Base-by-base conservation (phyloP, 2,797 vertebrate genomes). In the Pseudopleuronectes americanus region DNA sequence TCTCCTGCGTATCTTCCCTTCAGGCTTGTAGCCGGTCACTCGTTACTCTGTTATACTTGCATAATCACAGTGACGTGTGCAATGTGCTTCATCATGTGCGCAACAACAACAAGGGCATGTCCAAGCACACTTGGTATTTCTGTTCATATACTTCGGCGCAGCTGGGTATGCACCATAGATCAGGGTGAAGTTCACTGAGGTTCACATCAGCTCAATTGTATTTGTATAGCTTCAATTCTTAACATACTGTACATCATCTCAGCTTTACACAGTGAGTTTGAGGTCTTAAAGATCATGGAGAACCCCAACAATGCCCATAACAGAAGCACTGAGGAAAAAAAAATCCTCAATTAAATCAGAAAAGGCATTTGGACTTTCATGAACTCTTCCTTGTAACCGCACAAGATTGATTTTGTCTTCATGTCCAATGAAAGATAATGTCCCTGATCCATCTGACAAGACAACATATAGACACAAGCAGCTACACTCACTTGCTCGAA, bases 51-150 rank as follows among this genome's bases (percentile, higher is more conserved):
- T 43, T 66, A 26, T 10, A 14, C 38, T 33, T 64, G 36, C 38
- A 62, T 28, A 62, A 45, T 63, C 55, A 17, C 63, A 54, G 6
- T 62, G 53, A 51, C 31, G 6, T 28, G 33, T 63, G 33, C 47
- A 65, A 55, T 66, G 19, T 3, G 16, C 22, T 22, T 16, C 16
- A 43, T 51, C 26, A 19, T 47, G 12, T 9, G 21, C 3, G 4
- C 58, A 24, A 53, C n/a, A 72, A 52, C 48, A 68, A 52, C 58
- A 53, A 12, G 28, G 36, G 16, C 61, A 47, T 61, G 56, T 52
- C 22, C 19, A 21, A 78, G 31, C 62, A 56, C 28, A 58, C 28
- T 38, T 48, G 26, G 0, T 63, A 9, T 64, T 68, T 57, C 51
- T 6, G 3, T 57, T 54, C 47, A 36, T 59, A 52, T 19, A 36